Evolutionary conservation across 2,797 vertebrate genomes (phyloP).

Genomic region (Pachyuromys duprasi): DNA sequence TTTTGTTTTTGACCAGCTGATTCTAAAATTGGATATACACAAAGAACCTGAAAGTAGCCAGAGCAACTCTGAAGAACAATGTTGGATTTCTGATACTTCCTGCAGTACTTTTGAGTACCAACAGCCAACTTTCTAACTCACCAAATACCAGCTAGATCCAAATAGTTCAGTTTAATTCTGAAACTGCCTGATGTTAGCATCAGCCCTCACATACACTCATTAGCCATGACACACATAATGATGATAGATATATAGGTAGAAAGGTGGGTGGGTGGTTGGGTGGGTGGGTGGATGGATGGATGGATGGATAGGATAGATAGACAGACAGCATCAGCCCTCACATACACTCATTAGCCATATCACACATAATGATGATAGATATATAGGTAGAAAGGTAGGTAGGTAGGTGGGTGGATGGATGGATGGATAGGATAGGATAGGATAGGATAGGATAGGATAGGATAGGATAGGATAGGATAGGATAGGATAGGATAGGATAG

Average conservation of each 20-base stretch:
- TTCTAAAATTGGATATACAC: not conserved
- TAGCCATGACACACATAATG: not conserved
- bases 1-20: not conserved
- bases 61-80: not conserved
- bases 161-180: not conserved
- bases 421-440: not conserved
- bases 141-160: not conserved
- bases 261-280: not conserved
- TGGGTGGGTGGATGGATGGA: not conserved
- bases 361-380: not conserved
- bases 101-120: not conserved
- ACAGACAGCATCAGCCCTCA: not conserved
- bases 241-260: not conserved
- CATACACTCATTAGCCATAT: not conserved
- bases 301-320: not conserved
- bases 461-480: no score
- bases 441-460: not conserved
- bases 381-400: no score
- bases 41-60: not conserved
- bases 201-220: not conserved
- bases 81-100: not conserved
- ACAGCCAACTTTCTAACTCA: not conserved
- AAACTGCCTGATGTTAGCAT: not conserved
- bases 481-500: no score
- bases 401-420: not conserved